These are phyloP conservation scores for Gymnopithys bicolor DNA, from an alignment of 2,797 vertebrate genomes.

Conservation along the genomic window DNA sequence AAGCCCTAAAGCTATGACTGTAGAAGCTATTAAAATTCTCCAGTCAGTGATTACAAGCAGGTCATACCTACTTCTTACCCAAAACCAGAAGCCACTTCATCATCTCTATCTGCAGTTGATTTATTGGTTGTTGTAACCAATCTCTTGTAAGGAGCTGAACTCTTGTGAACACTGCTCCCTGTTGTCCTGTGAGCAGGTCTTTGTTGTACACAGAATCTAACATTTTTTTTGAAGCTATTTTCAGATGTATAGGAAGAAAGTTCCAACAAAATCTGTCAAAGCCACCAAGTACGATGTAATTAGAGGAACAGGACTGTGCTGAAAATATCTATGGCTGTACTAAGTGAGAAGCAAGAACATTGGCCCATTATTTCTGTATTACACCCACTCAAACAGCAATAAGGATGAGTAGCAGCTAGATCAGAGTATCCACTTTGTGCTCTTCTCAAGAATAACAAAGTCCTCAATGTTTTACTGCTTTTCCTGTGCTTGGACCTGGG, in stretches of 20 bases:
- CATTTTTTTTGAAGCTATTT: too few relatives aligned
- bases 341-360: not conserved
- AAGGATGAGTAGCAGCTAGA: not conserved
- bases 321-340: not conserved
- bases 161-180: not conserved
- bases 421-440: not conserved
- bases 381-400: not conserved
- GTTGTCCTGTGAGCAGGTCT: not conserved
- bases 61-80: not conserved
- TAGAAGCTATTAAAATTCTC: not conserved
- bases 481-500: not conserved
- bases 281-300: not conserved
- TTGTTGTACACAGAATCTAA: not conserved
- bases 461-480: not conserved
- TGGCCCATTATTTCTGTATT: not conserved
- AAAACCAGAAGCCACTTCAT: not conserved
- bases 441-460: not conserved
- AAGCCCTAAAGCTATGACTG: not conserved
- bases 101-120: not conserved
- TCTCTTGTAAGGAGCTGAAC: not conserved
- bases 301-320: not conserved
- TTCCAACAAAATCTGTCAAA: not conserved
- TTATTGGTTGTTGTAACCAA: not conserved
- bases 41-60: not conserved
- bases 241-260: too few relatives aligned